These are phyloP conservation scores for Probaryconus sp. DNA, from an alignment of 1,140 invertebrate genomes.

Conservation along the genomic window DNA sequence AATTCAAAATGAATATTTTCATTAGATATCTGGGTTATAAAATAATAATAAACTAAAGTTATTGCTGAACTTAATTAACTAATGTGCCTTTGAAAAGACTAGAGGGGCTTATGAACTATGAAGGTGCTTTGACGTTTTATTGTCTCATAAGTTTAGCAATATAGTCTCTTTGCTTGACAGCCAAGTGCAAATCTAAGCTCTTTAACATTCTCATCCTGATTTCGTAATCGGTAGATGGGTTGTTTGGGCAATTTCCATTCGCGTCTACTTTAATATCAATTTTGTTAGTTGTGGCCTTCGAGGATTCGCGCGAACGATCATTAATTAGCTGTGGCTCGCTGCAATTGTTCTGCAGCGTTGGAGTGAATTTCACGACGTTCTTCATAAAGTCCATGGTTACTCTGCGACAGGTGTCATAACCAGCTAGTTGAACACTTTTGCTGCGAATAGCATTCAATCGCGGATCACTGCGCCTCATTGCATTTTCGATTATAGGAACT, in stretches of 20 bases:
- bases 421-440: conserved; percentile 72
- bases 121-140: conserved; percentile 27
- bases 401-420: conserved; percentile 73
- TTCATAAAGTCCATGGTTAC: conserved; percentile 72
- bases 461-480: conserved; percentile 54
- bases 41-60: no score
- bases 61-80: background rate
- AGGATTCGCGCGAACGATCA: background rate
- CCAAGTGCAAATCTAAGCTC: conserved; percentile 72
- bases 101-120: background rate
- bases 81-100: background rate
- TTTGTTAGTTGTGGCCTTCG: background rate
- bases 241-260: background rate
- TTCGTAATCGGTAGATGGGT: conserved; percentile 46
- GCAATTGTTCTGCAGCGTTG: conserved; percentile 16
- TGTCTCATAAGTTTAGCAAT: conserved; percentile 71
- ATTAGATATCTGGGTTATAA: no score
- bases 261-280: conserved; percentile 3
- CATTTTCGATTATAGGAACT: conserved; percentile 62
- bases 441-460: conserved; percentile 62
- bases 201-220: conserved; percentile 69
- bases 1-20: no score
- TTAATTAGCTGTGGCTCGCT: conserved; percentile 17
- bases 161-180: conserved; percentile 73
- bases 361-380: conserved; percentile 57